Percentiles rank a stretch among this genome's conserved stretches.
Evolutionary conservation across 2,888 invertebrate genomes (phyloP).

Genomic region (Drosophila mayaguana): DNA sequence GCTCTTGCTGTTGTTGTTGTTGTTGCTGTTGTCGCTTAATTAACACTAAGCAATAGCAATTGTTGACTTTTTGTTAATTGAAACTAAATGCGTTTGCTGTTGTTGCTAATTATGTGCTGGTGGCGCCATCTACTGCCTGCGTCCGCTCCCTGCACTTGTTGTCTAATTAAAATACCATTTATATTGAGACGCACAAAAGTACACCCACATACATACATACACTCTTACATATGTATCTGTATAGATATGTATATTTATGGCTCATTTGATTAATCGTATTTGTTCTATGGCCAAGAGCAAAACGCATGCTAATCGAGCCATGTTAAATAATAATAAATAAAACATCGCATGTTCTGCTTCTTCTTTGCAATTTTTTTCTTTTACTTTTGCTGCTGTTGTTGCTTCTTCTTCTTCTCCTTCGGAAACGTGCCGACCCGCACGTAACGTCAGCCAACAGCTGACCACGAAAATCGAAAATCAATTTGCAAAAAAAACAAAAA

Average conservation of each 20-base stretch:
- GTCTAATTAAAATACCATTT: slow-evolving; percentile 66
- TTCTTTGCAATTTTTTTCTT: neutral
- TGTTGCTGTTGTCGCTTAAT: slow-evolving; percentile 54
- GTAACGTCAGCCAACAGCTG: slow-evolving; percentile 42
- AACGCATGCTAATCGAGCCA: slow-evolving; percentile 40
- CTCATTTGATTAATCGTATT: slow-evolving; percentile 70
- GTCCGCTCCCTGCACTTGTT: slow-evolving; percentile 19
- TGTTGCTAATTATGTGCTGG: slow-evolving; percentile 65
- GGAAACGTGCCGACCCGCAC: slow-evolving; percentile 66
- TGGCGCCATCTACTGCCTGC: slow-evolving; percentile 68
- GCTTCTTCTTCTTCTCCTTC: neutral
- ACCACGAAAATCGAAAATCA: slow-evolving; percentile 65
- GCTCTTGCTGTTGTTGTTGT: slow-evolving; percentile 18
- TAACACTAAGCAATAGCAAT: slow-evolving; percentile 51
- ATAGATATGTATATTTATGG: slow-evolving; percentile 50
- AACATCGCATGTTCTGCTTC: slow-evolving; percentile 47
- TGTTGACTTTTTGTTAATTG: slow-evolving; percentile 67
- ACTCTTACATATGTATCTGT: neutral
- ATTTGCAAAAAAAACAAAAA: slow-evolving; percentile 46
- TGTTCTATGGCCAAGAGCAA: slow-evolving; percentile 25
- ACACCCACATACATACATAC: neutral
- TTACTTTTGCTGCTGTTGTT: neutral
- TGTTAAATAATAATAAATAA: slow-evolving; percentile 50
- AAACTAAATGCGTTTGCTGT: slow-evolving; percentile 66
- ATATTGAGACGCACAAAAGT: slow-evolving; percentile 38